These are phyloP conservation scores for Pangasius macronema DNA, from an alignment of 2,797 vertebrate genomes.

Conservation along the genomic window DNA sequence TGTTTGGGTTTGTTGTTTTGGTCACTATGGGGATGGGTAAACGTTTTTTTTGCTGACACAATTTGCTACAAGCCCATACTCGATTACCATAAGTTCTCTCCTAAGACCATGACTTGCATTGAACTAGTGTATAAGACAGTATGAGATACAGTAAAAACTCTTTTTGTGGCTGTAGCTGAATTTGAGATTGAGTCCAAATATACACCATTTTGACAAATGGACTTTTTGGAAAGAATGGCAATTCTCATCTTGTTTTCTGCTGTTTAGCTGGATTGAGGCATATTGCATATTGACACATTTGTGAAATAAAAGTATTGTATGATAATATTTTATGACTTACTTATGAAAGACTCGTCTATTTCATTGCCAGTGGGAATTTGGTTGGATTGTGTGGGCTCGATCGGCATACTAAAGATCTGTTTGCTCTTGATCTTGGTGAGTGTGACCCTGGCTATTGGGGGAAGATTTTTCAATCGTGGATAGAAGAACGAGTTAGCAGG, in stretches of 20 bases:
- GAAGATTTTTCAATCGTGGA: conserved; percentile 89
- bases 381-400: conserved; percentile 77
- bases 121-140: neutral
- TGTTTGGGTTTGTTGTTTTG: conserved; percentile 73
- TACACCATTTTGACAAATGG: neutral
- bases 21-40: conserved; percentile 65
- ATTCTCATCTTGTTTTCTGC: neutral
- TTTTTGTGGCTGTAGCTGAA: too few species aligned
- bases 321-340: conserved; percentile 70
- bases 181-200: neutral
- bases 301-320: neutral
- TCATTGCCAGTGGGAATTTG: conserved; percentile 83
- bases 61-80: conserved; percentile 49
- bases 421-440: conserved; percentile 83
- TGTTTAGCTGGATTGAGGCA: neutral
- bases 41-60: conserved; percentile 56
- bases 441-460: conserved; percentile 88
- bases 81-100: conserved; percentile 49
- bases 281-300: neutral
- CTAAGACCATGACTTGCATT: neutral
- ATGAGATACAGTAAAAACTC: neutral
- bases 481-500: conserved; percentile 98
- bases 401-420: conserved; percentile 77
- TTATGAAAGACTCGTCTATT: conserved; percentile 81
- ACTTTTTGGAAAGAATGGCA: neutral